A percentile compares a stretch with the other conserved stretches of the same genome.
phyloP scores from a whole-genome alignment of 2,797 vertebrate genomes.

The Hippocampus kuda region DNA sequence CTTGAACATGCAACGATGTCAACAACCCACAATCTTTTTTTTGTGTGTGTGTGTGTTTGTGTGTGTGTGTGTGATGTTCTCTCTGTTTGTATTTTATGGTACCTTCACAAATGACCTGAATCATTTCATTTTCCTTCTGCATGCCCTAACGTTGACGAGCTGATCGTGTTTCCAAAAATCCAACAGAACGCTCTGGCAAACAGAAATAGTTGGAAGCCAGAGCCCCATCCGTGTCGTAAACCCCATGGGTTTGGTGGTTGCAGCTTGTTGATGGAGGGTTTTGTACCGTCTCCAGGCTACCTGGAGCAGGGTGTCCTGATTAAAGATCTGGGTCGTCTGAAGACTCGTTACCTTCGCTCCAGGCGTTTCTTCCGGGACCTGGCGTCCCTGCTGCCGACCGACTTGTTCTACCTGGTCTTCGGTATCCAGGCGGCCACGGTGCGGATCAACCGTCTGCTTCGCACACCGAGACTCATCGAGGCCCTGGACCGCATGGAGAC shows the following conservation, averaged over 20 bases:
- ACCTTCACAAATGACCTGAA: too few relatives aligned
- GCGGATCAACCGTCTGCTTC: slow-evolving; percentile 81
- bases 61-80: too few relatives aligned
- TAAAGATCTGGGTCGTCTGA: slow-evolving; percentile 57
- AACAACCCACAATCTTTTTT: too few relatives aligned
- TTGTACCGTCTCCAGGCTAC: slow-evolving; percentile 64
- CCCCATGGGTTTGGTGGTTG: background rate
- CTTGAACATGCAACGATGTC: too few relatives aligned
- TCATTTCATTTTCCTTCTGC: too few relatives aligned
- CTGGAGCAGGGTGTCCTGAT: slow-evolving; percentile 84
- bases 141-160: too few relatives aligned
- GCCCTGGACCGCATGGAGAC: slow-evolving; percentile 83
- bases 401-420: slow-evolving; percentile 71
- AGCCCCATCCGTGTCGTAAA: too few relatives aligned
- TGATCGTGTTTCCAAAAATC: too few relatives aligned
- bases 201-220: too few relatives aligned
- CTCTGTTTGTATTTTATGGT: too few relatives aligned
- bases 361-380: slow-evolving; percentile 69
- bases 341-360: slow-evolving; percentile 66
- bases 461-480: slow-evolving; percentile 67
- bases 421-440: slow-evolving; percentile 63
- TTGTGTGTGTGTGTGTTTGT: too few relatives aligned
- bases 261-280: background rate
- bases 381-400: slow-evolving; percentile 73
- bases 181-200: too few relatives aligned